Evolutionary conservation across 2,888 invertebrate species (phyloP).

Genomic region (Trileptium ribeirensis): DNA sequence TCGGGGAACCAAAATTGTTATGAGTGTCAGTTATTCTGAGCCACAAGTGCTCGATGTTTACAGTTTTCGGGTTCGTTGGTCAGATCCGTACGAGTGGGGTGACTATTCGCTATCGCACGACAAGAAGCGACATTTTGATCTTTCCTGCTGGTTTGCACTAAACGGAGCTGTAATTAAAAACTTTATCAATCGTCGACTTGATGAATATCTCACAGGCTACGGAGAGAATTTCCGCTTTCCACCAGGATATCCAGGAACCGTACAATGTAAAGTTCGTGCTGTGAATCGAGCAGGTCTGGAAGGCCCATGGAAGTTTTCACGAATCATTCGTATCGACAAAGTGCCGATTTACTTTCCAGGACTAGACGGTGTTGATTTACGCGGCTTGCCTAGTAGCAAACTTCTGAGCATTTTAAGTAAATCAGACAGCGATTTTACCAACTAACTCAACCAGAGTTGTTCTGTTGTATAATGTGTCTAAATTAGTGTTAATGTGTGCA

Average conservation of each 20-base stretch:
- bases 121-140: neutral
- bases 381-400: constrained; percentile 8
- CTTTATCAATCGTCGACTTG: neutral
- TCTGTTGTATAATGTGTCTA: too few relatives aligned
- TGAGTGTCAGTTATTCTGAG: neutral
- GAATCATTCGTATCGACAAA: constrained; percentile 8
- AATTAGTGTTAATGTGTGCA: too few relatives aligned
- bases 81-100: constrained; percentile 19
- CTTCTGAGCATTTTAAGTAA: neutral
- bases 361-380: constrained; percentile 9
- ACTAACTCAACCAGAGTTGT: too few relatives aligned
- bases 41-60: constrained; percentile 23
- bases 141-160: constrained; percentile 1
- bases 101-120: neutral
- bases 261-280: constrained; percentile 20
- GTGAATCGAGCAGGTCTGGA: neutral
- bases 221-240: constrained; percentile 24
- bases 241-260: neutral
- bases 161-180: neutral
- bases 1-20: neutral
- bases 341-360: constrained; percentile 24
- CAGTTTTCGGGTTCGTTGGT: constrained; percentile 23
- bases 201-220: constrained; percentile 18
- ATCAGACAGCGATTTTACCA: too few relatives aligned
- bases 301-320: neutral